A percentile compares a stretch with the other conserved stretches of the same genome.
These are phyloP conservation scores for Euplagia quadripunctaria DNA, from an alignment of 2,888 invertebrate species.

Conservation along the genomic window DNA sequence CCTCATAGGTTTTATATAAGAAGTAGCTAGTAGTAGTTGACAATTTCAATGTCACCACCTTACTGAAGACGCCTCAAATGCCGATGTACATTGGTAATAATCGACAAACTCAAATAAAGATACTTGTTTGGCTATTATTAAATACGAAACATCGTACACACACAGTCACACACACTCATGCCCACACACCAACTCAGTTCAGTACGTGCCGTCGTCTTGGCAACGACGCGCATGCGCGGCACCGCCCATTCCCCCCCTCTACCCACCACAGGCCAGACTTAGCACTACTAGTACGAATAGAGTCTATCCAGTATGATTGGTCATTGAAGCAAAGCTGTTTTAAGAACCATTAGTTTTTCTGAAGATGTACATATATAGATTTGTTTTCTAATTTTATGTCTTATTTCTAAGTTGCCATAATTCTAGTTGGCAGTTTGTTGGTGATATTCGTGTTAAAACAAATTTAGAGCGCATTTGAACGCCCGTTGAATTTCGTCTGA, in stretches of 20 bases:
- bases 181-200: constrained; percentile 68
- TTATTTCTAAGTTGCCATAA: background rate
- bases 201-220: constrained; percentile 89
- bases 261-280: constrained; percentile 57
- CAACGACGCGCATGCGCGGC: constrained; percentile 88
- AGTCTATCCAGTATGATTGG: constrained; percentile 76
- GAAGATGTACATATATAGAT: constrained; percentile 1
- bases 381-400: background rate
- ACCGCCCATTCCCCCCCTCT: constrained; percentile 77
- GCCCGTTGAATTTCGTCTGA: background rate
- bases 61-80: constrained; percentile 6
- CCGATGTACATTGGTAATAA: constrained; percentile 24
- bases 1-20: background rate
- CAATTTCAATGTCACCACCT: background rate
- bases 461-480: background rate
- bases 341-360: constrained; percentile 22
- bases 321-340: constrained; percentile 62
- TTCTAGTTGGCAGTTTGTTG: background rate
- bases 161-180: constrained; percentile 32
- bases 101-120: constrained; percentile 48
- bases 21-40: background rate
- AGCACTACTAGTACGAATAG: constrained; percentile 55
- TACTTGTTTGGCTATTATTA: constrained; percentile 57
- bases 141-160: constrained; percentile 46
- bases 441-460: background rate